Conservation (phyloP, 2,888 invertebrate species). For the Tortricodes alternella region DNA sequence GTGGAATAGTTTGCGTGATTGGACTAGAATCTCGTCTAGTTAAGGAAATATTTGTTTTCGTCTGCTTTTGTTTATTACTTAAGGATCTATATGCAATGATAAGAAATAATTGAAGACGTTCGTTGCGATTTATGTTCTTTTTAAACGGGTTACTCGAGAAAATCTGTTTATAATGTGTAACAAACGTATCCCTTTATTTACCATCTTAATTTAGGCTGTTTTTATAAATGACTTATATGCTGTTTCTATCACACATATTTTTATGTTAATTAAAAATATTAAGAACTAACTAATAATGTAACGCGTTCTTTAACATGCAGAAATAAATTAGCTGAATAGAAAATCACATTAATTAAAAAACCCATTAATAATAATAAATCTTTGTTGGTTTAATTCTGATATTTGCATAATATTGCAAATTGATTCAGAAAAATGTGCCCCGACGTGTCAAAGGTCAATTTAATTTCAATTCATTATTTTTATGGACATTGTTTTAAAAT, state of each 20-base stretch:
- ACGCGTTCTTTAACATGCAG: background rate
- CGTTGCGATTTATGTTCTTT: too few relatives aligned
- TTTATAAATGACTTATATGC: too few relatives aligned
- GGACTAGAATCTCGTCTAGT: constrained; percentile 27
- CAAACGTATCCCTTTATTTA: background rate
- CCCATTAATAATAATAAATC: constrained; percentile 7
- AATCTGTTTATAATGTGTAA: too few relatives aligned
- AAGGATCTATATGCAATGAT: too few relatives aligned
- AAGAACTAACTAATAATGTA: constrained; percentile 9
- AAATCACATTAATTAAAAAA: background rate
- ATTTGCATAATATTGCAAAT: constrained; percentile 23
- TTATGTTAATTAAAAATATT: constrained; percentile 3
- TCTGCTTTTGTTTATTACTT: constrained; percentile 1
- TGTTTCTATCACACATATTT: too few relatives aligned
- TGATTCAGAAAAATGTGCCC: constrained; percentile 14
- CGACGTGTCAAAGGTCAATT: constrained; percentile 4
- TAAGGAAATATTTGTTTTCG: constrained; percentile 25
- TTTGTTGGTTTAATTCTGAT: constrained; percentile 4
- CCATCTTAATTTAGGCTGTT: too few relatives aligned
- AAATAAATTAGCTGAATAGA: constrained; percentile 3
- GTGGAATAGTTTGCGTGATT: constrained; percentile 20
- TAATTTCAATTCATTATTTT: constrained; percentile 13
- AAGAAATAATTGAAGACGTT: too few relatives aligned
- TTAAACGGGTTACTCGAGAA: too few relatives aligned
- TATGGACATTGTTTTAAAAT: constrained; percentile 18